Evolutionary conservation across 2,797 vertebrate species (phyloP).

Genomic region (Mormyrops attenuatus): DNA sequence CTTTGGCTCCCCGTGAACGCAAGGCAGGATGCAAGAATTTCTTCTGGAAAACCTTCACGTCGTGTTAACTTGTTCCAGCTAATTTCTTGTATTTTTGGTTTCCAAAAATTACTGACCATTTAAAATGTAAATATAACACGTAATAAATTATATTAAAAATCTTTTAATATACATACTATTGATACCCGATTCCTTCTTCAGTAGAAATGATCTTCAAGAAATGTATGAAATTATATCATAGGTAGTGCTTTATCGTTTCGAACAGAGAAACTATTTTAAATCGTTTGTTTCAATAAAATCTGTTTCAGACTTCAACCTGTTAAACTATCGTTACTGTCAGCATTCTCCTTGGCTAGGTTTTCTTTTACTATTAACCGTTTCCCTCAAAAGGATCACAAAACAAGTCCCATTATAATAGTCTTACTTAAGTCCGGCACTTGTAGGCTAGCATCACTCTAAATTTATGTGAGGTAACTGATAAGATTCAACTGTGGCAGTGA

Average conservation of each 20-base stretch:
- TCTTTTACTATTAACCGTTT: neutral
- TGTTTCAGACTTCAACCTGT: slow-evolving; percentile 62
- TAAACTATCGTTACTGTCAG: neutral
- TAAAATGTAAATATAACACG: slow-evolving; percentile 63
- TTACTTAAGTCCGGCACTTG: neutral
- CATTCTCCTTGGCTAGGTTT: neutral
- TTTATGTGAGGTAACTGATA: neutral
- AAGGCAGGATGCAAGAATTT: slow-evolving; percentile 98
- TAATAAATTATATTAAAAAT: slow-evolving; percentile 50
- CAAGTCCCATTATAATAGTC: neutral
- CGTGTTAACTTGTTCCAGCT: slow-evolving; percentile 70
- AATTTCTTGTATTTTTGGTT: slow-evolving; percentile 15
- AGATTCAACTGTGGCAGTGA: neutral
- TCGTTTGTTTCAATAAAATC: slow-evolving; percentile 77
- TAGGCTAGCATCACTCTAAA: neutral
- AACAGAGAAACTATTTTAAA: slow-evolving; percentile 71
- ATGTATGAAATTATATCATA: slow-evolving; percentile 57
- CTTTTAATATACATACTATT: slow-evolving; percentile 35
- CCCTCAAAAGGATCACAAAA: neutral
- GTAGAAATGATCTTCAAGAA: slow-evolving; percentile 54
- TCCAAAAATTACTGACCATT: slow-evolving; percentile 13
- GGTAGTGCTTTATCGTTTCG: slow-evolving; percentile 56
- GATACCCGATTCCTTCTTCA: slow-evolving; percentile 3
- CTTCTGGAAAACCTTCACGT: slow-evolving; percentile 99
- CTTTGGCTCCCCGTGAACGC: slow-evolving; percentile 85